These are phyloP conservation scores for Gryon sp. DNA, from an alignment of 1,140 invertebrate species.

Conservation along the genomic window DNA sequence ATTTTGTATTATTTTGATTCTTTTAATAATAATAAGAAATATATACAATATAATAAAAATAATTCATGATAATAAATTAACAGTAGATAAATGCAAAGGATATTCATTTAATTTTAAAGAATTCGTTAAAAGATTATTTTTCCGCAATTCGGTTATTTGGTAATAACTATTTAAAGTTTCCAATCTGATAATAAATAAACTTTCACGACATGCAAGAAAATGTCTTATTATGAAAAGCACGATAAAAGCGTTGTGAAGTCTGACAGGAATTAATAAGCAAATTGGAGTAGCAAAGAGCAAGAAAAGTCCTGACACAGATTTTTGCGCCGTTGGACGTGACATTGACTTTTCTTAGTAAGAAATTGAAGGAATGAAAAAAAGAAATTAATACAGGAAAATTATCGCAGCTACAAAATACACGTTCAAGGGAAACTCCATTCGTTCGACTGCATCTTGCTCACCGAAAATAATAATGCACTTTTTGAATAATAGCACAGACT, in stretches of 20 bases:
- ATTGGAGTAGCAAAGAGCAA: constrained; percentile 4
- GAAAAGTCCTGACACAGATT: constrained; percentile 29
- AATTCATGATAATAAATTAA: no score
- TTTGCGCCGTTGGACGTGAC: constrained; percentile 23
- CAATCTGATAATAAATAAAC: no score
- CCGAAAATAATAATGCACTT: no score
- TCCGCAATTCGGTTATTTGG: no score
- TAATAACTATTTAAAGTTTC: no score
- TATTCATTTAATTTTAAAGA: no score
- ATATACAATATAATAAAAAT: no score
- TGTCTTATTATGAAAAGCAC: neutral
- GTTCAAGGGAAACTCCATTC: constrained; percentile 25
- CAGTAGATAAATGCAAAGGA: no score
- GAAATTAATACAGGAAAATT: constrained; percentile 3
- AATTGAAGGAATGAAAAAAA: constrained; percentile 35
- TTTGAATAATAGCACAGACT: no score
- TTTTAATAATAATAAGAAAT: no score
- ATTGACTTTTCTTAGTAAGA: constrained; percentile 40
- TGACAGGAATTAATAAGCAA: constrained; percentile 21
- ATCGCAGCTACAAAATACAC: neutral
- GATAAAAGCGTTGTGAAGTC: neutral
- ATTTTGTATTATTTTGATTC: no score
- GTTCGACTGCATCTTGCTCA: constrained; percentile 43
- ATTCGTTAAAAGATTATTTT: no score
- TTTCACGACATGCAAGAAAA: neutral